Conservation (phyloP, 1,140 invertebrate genomes). For the Cydia fagiglandana region DNA sequence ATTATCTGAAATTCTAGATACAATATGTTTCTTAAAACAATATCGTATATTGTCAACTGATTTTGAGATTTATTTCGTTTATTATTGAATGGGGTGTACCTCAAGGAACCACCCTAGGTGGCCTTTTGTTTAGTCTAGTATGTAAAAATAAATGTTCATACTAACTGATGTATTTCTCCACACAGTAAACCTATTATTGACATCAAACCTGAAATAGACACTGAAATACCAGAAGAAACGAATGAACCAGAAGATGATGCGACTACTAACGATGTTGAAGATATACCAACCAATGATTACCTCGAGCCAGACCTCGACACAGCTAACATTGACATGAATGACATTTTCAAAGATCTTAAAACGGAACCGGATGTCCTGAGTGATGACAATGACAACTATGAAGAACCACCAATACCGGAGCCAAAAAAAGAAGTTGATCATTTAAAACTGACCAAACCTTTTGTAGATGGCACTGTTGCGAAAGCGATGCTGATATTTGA, state of each 20-base stretch:
- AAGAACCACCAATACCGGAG: not conserved
- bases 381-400: not conserved
- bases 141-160: not conserved
- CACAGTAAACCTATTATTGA: conserved; percentile 17
- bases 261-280: not conserved
- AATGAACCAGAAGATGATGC: not conserved
- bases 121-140: not conserved
- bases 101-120: not conserved
- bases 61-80: not conserved
- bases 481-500: not conserved
- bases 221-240: conserved; percentile 21
- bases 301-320: not conserved
- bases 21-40: not conserved
- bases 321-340: conserved; percentile 21
- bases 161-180: not conserved
- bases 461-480: not conserved
- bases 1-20: too few relatives aligned
- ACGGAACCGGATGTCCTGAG: not conserved
- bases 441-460: too few relatives aligned
- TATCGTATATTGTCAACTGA: not conserved
- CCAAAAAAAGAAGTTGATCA: not conserved
- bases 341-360: conserved; percentile 32
- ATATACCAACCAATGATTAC: not conserved
- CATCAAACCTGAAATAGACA: conserved; percentile 20
- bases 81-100: not conserved